Conservation (phyloP, 2,888 invertebrate species). For the Leptopilina drosophilae region DNA sequence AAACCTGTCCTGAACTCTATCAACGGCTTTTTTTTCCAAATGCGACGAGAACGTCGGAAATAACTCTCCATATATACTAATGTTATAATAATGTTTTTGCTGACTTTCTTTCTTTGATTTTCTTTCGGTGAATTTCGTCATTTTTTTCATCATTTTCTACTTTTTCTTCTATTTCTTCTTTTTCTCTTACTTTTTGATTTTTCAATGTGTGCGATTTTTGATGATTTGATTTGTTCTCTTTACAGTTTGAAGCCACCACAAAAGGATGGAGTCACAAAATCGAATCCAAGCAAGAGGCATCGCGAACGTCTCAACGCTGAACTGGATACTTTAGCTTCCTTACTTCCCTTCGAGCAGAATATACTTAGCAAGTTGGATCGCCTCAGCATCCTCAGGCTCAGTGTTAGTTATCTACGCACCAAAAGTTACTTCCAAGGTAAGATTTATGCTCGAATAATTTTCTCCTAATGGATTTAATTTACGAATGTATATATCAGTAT, state of each 20-base stretch:
- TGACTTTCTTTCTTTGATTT: no score
- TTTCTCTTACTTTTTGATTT: no score
- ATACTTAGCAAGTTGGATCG: constrained; percentile 98
- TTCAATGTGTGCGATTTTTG: neutral
- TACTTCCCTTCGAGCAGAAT: constrained; percentile 97
- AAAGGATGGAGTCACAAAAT: constrained; percentile 96
- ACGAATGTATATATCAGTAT: no score
- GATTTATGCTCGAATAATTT: constrained; percentile 60
- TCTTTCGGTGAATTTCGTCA: neutral
- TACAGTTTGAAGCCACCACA: constrained; percentile 95
- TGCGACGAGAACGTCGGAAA: neutral
- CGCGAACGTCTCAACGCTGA: constrained; percentile 98
- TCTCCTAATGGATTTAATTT: no score
- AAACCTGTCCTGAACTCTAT: constrained; percentile 14
- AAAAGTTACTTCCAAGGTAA: constrained; percentile 99
- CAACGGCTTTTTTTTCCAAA: constrained; percentile 16
- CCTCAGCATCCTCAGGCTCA: constrained; percentile 96
- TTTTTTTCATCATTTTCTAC: neutral
- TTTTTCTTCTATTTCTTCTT: neutral
- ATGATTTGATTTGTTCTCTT: constrained; percentile 55
- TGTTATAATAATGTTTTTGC: no score
- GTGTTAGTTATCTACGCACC: constrained; percentile 98
- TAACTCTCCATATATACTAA: neutral
- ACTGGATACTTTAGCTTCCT: constrained; percentile 95
- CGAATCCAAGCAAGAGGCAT: constrained; percentile 99